These are phyloP conservation scores for Propithecus deckenii DNA, from an alignment of 2,797 vertebrate species.

Conservation along the genomic window DNA sequence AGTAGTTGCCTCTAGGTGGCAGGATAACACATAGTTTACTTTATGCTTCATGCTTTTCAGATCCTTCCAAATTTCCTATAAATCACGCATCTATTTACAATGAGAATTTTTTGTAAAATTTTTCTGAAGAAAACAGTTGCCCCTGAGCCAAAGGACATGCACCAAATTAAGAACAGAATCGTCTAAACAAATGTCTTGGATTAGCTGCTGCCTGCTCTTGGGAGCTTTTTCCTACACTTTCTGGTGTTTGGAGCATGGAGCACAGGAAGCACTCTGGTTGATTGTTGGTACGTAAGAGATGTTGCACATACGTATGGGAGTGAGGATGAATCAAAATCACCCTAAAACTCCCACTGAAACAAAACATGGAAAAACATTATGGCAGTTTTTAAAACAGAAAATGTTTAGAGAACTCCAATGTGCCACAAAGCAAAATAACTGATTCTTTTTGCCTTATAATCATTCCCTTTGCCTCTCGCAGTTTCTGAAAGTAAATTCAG, in stretches of 20 bases:
- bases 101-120: neutral
- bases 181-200: slow-evolving; percentile 15
- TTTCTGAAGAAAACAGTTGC: slow-evolving; percentile 11
- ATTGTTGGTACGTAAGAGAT: slow-evolving; percentile 30
- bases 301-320: neutral
- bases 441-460: neutral
- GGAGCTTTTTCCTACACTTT: neutral
- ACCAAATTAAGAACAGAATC: slow-evolving; percentile 20
- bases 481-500: neutral
- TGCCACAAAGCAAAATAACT: slow-evolving; percentile 11
- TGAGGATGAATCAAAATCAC: neutral
- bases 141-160: neutral
- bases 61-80: slow-evolving; percentile 30
- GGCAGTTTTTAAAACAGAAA: slow-evolving; percentile 27
- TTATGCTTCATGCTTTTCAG: slow-evolving; percentile 36
- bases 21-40: slow-evolving; percentile 53
- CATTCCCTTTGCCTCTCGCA: neutral
- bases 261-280: neutral
- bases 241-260: neutral
- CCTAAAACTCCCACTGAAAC: slow-evolving; percentile 37
- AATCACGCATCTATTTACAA: neutral
- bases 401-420: neutral
- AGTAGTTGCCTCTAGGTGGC: slow-evolving; percentile 59
- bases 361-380: slow-evolving; percentile 7
- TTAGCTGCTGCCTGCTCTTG: neutral